Conservation (phyloP, 2,888 invertebrate genomes). For the Hemithea aestivaria region DNA sequence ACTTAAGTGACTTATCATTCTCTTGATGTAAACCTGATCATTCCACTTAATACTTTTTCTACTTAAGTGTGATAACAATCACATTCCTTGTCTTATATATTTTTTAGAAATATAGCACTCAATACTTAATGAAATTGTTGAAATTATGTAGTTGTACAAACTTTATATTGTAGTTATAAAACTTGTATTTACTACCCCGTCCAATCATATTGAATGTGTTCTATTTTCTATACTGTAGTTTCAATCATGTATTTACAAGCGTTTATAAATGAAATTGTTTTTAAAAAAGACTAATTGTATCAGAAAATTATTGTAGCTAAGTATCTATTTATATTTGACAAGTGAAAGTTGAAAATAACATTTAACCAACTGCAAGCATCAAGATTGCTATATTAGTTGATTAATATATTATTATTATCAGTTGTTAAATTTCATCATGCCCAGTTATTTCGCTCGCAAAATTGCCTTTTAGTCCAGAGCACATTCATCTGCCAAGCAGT, state of each 20-base stretch:
- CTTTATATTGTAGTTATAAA: conserved; percentile 15
- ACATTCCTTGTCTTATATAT: conserved; percentile 24
- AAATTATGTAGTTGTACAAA: conserved; percentile 14
- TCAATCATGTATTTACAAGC: conserved; percentile 31
- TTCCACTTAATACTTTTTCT: conserved; percentile 19
- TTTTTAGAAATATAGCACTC: conserved; percentile 19
- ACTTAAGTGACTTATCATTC: conserved; percentile 5
- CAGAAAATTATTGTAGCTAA: neutral
- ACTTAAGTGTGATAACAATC: conserved; percentile 23
- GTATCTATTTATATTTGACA: neutral
- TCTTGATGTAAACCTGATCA: conserved; percentile 16
- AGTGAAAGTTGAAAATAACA: too few relatives aligned
- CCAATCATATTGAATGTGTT: conserved; percentile 31
- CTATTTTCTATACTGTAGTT: conserved; percentile 24
- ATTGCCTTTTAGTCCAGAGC: too few relatives aligned
- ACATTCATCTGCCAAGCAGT: too few relatives aligned
- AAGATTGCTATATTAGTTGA: too few relatives aligned
- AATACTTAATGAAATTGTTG: conserved; percentile 22
- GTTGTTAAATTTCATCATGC: conserved; percentile 29
- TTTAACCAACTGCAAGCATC: too few relatives aligned
- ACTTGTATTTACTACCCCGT: conserved; percentile 37
- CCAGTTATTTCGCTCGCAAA: too few relatives aligned
- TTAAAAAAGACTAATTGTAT: too few relatives aligned
- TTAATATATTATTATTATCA: conserved; percentile 11
- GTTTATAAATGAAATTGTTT: conserved; percentile 15